A percentile compares a stretch with the other conserved stretches of the same genome.
Evolutionary conservation across 2,888 invertebrate species (phyloP).

Genomic region (Nesidiocoris tenuis): DNA sequence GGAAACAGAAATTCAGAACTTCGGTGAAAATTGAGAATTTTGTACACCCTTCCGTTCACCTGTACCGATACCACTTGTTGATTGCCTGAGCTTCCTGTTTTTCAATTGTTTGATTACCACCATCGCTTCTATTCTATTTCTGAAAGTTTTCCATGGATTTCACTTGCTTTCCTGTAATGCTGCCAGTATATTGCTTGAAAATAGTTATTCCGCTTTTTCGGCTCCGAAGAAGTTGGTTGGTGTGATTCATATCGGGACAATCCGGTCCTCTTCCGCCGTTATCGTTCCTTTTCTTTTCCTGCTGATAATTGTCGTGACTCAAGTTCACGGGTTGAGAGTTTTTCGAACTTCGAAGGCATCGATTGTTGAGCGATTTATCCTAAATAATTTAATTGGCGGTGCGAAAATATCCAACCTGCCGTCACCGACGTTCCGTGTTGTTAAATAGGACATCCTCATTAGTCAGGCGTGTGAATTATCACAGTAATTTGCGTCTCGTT

Average conservation of each 20-base stretch:
- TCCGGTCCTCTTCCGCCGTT: not conserved
- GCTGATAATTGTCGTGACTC: not conserved
- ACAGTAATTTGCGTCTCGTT: constrained; percentile 28
- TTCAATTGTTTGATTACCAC: too few relatives aligned
- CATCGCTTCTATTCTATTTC: not conserved
- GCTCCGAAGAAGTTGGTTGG: too few relatives aligned
- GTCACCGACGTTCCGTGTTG: constrained; percentile 18
- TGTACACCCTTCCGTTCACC: too few relatives aligned
- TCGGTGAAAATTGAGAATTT: too few relatives aligned
- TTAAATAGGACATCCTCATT: constrained; percentile 42
- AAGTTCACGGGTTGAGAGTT: not conserved
- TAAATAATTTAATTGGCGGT: not conserved
- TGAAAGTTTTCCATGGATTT: not conserved
- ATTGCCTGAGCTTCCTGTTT: too few relatives aligned
- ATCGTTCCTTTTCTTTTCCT: not conserved
- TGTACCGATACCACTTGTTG: too few relatives aligned
- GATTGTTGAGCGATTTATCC: not conserved
- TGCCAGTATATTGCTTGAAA: not conserved
- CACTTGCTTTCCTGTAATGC: not conserved
- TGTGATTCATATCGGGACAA: not conserved
- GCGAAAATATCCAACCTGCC: constrained; percentile 5
- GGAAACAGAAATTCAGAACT: too few relatives aligned
- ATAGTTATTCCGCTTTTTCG: too few relatives aligned
- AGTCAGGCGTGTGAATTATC: constrained; percentile 25
- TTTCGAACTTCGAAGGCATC: not conserved